phyloP scores from a whole-genome alignment of 2,888 invertebrate species.

The Mythimna pallens region DNA sequence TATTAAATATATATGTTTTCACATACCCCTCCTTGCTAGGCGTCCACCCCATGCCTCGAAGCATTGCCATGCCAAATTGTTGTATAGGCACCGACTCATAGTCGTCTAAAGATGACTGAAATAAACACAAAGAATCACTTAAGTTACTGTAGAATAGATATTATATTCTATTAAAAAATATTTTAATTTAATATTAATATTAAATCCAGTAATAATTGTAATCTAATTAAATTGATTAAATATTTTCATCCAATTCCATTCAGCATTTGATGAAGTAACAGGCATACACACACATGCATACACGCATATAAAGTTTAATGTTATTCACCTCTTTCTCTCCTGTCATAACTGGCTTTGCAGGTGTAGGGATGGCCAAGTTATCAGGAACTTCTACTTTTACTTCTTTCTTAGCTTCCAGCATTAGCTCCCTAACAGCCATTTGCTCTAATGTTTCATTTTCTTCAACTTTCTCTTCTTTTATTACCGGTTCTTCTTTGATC shows the following conservation, averaged over 20 bases:
- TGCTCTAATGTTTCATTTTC: conserved; percentile 90
- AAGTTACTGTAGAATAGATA: not conserved
- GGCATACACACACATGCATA: too few relatives aligned
- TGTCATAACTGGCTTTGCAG: conserved; percentile 88
- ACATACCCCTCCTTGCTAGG: conserved; percentile 90
- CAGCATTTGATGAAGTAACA: too few relatives aligned
- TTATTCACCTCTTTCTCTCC: conserved; percentile 91
- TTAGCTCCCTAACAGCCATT: conserved; percentile 93
- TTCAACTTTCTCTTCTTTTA: conserved; percentile 70
- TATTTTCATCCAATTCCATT: too few relatives aligned
- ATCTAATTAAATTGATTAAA: too few relatives aligned
- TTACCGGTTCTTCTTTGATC: conserved; percentile 55
- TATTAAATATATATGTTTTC: too few relatives aligned
- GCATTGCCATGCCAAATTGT: conserved; percentile 97
- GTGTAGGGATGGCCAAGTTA: conserved; percentile 90
- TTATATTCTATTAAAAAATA: too few relatives aligned
- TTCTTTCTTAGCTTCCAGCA: conserved; percentile 90
- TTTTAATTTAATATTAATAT: too few relatives aligned
- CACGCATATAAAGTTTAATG: not conserved
- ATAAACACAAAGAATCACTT: conserved; percentile 46
- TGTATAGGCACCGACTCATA: conserved; percentile 93
- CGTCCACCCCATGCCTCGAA: conserved; percentile 98
- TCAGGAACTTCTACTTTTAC: conserved; percentile 76
- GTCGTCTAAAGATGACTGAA: conserved; percentile 92
- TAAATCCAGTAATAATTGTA: too few relatives aligned